phyloP scores from a whole-genome alignment of 2,888 invertebrate species.

The Drosophila kambysellisi region DNA sequence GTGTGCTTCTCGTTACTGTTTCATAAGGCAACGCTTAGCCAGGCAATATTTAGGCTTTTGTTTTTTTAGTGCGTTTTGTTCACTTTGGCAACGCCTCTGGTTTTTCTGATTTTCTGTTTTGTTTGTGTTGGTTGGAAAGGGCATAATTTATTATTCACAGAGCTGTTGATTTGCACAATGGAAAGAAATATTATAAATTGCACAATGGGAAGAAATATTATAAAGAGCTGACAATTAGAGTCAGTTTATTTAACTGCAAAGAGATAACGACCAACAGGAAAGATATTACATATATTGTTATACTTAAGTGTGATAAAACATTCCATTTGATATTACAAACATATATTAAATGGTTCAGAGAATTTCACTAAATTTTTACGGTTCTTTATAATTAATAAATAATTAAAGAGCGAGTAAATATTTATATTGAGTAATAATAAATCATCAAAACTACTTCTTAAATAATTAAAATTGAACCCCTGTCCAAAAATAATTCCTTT shows the following conservation, averaged over 20 bases:
- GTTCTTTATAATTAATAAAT: too few species aligned
- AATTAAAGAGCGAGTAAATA: too few species aligned
- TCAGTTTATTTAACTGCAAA: constrained; percentile 15
- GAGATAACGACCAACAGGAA: constrained; percentile 5
- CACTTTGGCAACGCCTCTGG: too few species aligned
- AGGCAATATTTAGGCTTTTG: too few species aligned
- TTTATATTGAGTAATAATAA: too few species aligned
- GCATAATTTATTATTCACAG: constrained; percentile 63
- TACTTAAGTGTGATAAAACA: background rate
- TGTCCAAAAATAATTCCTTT: background rate
- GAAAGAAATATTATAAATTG: constrained; percentile 35
- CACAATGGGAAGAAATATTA: background rate
- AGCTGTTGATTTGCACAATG: constrained; percentile 42
- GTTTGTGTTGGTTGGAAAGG: too few species aligned
- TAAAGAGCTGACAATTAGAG: constrained; percentile 51
- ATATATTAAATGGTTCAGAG: background rate
- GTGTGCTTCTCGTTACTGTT: constrained; percentile 42
- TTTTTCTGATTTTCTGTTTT: too few species aligned
- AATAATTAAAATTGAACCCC: too few species aligned
- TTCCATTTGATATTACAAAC: too few species aligned
- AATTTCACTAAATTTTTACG: too few species aligned
- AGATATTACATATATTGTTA: background rate
- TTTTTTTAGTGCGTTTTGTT: too few species aligned
- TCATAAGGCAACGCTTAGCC: constrained; percentile 23
- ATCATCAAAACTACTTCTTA: too few species aligned